Evolutionary conservation across 2,113 vertebrate genomes (phyloP).

Genomic region (Oryzias woworae): DNA sequence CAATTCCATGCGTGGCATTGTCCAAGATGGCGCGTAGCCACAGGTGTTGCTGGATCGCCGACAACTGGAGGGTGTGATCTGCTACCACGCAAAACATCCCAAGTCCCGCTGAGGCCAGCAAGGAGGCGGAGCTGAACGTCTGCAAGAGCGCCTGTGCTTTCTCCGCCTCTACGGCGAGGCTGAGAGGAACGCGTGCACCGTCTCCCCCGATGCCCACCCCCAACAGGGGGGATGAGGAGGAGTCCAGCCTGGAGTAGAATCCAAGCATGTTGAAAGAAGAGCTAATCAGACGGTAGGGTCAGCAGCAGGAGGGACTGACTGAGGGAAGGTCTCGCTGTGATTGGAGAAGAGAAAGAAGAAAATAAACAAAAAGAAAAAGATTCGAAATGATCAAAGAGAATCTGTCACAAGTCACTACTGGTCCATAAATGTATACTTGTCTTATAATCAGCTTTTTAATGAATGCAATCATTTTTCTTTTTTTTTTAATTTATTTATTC

Average conservation of each 20-base stretch:
- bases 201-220: conserved; percentile 44
- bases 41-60: conserved; percentile 84
- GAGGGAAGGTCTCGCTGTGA: not conserved
- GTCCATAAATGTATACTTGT: too few species aligned
- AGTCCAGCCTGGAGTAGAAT: conserved; percentile 77
- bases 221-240: conserved; percentile 48
- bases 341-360: not conserved
- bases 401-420: too few species aligned
- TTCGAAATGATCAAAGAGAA: not conserved
- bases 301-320: conserved; percentile 51
- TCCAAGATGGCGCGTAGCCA: conserved; percentile 89
- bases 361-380: not conserved
- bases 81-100: conserved; percentile 87
- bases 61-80: conserved; percentile 83
- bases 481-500: too few species aligned
- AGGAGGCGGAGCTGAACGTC: conserved; percentile 86
- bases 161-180: conserved; percentile 88
- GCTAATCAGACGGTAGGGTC: conserved; percentile 52
- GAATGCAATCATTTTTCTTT: too few species aligned
- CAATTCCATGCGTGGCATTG: conserved; percentile 85
- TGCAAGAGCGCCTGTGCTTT: conserved; percentile 89
- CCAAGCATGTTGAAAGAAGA: conserved; percentile 67
- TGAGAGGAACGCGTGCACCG: conserved; percentile 55
- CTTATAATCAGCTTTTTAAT: too few species aligned
- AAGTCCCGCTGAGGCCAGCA: conserved; percentile 86